Percentiles rank a stretch among this genome's conserved stretches.
phyloP scores from a whole-genome alignment of 2,797 vertebrate species.

The Notolabrus celidotus region DNA sequence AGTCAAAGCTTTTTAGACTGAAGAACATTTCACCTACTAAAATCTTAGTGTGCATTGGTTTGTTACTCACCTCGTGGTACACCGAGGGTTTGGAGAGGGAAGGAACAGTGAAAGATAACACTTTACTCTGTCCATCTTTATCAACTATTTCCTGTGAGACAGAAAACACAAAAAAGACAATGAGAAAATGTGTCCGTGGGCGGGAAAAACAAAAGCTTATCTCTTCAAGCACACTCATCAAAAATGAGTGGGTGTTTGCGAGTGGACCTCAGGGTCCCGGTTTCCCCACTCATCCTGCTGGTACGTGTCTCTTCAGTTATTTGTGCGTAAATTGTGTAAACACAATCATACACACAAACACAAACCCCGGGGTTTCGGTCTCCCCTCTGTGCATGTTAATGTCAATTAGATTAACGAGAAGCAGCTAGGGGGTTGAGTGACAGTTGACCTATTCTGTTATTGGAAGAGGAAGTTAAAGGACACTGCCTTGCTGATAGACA shows the following conservation, averaged over 20 bases:
- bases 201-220: conserved; percentile 36
- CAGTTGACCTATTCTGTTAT: conserved; percentile 84
- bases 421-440: conserved; percentile 68
- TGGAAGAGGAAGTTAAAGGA: conserved; percentile 64
- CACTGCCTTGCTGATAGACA: conserved; percentile 41
- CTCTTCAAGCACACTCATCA: conserved; percentile 39
- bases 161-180: conserved; percentile 51
- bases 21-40: conserved; percentile 1
- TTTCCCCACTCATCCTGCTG: conserved; percentile 29
- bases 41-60: not conserved
- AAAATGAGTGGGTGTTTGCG: conserved; percentile 44
- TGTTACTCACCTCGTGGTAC: conserved; percentile 93
- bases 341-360: conserved; percentile 71
- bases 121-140: conserved; percentile 96
- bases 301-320: conserved; percentile 9
- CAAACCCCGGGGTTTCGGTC: conserved; percentile 77
- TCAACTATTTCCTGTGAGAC: conserved; percentile 94
- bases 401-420: conserved; percentile 76
- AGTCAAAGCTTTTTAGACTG: not conserved
- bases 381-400: conserved; percentile 73
- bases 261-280: conserved; percentile 32
- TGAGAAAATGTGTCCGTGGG: conserved; percentile 32
- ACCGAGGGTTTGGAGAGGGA: conserved; percentile 98
- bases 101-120: conserved; percentile 95
- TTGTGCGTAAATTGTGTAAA: conserved; percentile 7